Evolutionary conservation across 1,140 invertebrate species (phyloP).

Genomic region (Drosophila repletoides): DNA sequence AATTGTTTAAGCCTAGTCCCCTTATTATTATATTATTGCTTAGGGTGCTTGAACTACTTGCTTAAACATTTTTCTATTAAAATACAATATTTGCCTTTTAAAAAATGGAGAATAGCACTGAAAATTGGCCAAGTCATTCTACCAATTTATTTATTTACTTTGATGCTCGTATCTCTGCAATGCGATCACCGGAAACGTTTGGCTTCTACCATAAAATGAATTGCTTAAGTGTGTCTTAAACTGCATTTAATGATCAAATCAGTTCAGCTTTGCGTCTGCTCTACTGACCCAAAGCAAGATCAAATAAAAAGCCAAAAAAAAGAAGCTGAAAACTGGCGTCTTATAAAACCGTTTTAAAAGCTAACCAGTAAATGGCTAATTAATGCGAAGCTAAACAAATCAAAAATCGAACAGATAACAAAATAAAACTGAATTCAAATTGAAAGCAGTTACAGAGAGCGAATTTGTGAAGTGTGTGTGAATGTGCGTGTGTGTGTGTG

Average conservation of each 20-base stretch:
- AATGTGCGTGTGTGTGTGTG: neutral
- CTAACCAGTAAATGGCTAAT: conserved; percentile 55
- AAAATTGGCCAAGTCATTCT: neutral
- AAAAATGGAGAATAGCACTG: too few species aligned
- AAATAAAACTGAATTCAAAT: conserved; percentile 53
- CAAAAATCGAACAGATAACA: conserved; percentile 45
- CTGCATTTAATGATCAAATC: conserved; percentile 45
- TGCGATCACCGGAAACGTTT: conserved; percentile 28
- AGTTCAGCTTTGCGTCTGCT: conserved; percentile 28
- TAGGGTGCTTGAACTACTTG: too few species aligned
- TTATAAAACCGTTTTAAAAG: conserved; percentile 42
- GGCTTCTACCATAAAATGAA: conserved; percentile 3
- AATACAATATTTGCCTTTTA: too few species aligned
- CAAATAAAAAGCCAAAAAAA: neutral
- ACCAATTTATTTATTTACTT: neutral
- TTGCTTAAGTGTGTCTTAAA: conserved; percentile 12
- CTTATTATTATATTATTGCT: too few species aligned
- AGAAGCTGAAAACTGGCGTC: neutral
- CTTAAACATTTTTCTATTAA: too few species aligned
- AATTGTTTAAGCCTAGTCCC: too few species aligned
- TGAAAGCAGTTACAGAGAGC: conserved; percentile 51
- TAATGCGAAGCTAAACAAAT: conserved; percentile 69
- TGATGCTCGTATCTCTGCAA: neutral
- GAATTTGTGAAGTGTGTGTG: neutral
- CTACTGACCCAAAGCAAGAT: conserved; percentile 56